Evolutionary conservation across 2,113 vertebrate species (phyloP), one percentile per base, ranked within the genome.

Genomic region (Piprites chloris): DNA sequence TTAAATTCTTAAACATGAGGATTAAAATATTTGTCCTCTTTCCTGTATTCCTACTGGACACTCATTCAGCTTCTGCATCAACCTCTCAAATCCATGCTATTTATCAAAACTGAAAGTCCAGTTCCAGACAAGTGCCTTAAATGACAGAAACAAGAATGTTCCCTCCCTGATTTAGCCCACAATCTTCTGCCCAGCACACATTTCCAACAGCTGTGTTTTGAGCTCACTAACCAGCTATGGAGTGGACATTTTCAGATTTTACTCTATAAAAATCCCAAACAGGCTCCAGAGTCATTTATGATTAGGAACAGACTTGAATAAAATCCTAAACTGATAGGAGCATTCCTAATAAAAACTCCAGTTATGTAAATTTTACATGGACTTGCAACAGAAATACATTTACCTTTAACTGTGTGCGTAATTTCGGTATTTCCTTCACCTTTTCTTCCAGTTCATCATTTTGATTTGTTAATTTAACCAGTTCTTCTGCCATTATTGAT

Each of bases 371-470:
- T 37, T 33, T 65, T 62, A 72, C 2, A 4, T 46, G 15, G 22
- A 78, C 62, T 93, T 69, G 83, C 26, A 59, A 49, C 16, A 94
- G 20, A 87, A 93, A 66, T 44, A 19, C 18, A 84, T 96, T 95
- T 91, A 99, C 99, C 98, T 98, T 98, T 79, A 99, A 98, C 85
- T 99, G 99, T 75, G 97, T 71, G 93, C 98, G 98, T 72, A 99
- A 91, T 93, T 96, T 98, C 21, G 99, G 99, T 92, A 99, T 98
- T 66, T 99, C 99, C 84, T 98, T 98, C 79, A 99, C 98, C 65
- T 99, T 98, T 93, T 99, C 98, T 94, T 99, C 99, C 89, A 99
- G 98, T 24, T 99, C 99, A n/a, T 99, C 99, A 11, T 99, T 99
- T 95, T 99, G 98, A 98, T 98, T 99, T 91, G 99, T 99, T 97